Base-by-base conservation (phyloP, 2,888 invertebrate genomes). In the Plebejus melissa region DNA sequence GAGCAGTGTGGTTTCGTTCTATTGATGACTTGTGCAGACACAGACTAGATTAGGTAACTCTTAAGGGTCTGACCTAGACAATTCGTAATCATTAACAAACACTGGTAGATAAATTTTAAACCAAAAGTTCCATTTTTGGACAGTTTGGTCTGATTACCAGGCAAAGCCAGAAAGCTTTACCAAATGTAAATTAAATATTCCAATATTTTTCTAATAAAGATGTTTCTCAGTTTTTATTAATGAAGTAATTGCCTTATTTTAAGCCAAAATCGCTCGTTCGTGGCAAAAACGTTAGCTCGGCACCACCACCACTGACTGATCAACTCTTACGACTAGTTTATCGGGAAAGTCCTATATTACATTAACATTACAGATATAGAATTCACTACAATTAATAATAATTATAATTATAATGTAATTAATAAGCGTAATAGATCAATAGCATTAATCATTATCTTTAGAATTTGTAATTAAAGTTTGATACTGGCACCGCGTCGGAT, bases 391-490 rank as follows among this genome's bases (percentile, higher is more conserved):
- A 86, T 89, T 88, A 87, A 86, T 79, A 78, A 77, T 80, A 80
- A 80, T 78, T 79, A 81, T 79, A 78, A 79, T 84, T 86, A 86
- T 87, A 89, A 89, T 89, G 88, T 90, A 90, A 90, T 92, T 93
- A 93, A 93, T 93, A 93, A 93, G 93, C 93, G 93, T 93, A 93
- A 90, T 93, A 93, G 93, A 93, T 92, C 89, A 91, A 92, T 88
- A 91, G 91, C 91, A 90, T 90, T 89, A 84, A 91, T 91, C 91
- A 90, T 90, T 89, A 84, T 90, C 89, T 88, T 85, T 85, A 57
- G 32, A 82, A 81, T 82, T 81, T 79, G 79, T 83, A 84, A 74
- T 74, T 77, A 76, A 76, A 65, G 32, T 65, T 58, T 57, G n/a
- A 74, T 22, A 16, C 36, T 36, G 65, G 65, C 32, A 32, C 65